Base-by-base conservation (phyloP, 2,888 invertebrate species). In the Lepetodrilus schrolli region DNA sequence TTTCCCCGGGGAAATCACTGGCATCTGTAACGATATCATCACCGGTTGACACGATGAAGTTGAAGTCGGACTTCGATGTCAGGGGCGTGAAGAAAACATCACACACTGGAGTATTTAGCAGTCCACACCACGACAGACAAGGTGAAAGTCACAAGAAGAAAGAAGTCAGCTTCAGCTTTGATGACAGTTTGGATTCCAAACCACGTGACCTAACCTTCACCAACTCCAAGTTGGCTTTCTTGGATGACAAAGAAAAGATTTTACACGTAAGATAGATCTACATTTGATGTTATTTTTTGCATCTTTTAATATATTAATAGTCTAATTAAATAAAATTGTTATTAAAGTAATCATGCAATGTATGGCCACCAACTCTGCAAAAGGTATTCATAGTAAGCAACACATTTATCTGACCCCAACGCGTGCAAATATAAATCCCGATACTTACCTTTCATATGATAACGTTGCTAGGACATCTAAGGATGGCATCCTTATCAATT, bases 141-240 rank as follows among this genome's bases (percentile, higher is more conserved):
- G 70, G 50, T n/a, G 43, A 43, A 13, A 17, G 21, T 1, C 72
- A 58, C 34, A 74, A 43, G 48, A 70, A 36, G 73, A 79, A 80
- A 51, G 78, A 80, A 50, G 78, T 80, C 37, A 80, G 80, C 74
- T 80, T 80, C 50, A 80, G 78, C 48, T 65, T 78, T 23, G 76
- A 77, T 21, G 74, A 72, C 30, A 49, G 34, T 3, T 10, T 47
- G n/a, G 66, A 34, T 17, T 30, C 26, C 38, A 36, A 66, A 47
- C 68, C 68, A 13, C 20, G 47, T 23, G 68, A 68, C 47, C 43
- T 47, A 10, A 38, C 30, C 43, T 47, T 68, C 68, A 68, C 23
- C 47, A 68, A 66, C 21, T 20, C 66, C 21, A 38, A 21, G 17
- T 13, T 47, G n/a, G 13, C 68, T 10, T 68, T 23, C 47, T 21